A percentile compares a stretch with the other conserved stretches of the same genome.
Conservation (phyloP, 2,797 vertebrate genomes). For the Artibeus jamaicensis region DNA sequence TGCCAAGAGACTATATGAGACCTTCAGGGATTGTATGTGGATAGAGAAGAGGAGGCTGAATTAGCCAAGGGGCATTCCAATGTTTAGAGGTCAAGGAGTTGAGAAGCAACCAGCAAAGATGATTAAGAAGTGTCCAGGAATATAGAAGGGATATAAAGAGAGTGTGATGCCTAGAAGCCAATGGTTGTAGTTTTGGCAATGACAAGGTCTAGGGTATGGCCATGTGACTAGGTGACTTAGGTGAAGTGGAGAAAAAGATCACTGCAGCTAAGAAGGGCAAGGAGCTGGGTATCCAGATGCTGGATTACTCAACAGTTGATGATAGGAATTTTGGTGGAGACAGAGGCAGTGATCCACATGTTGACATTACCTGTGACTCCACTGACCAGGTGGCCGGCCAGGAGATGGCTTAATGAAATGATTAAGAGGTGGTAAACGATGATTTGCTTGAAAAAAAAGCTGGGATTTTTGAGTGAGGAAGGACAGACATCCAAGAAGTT, state of each 20-base stretch:
- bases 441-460: background rate
- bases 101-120: background rate
- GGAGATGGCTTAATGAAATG: background rate
- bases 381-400: background rate
- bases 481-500: background rate
- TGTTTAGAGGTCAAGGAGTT: background rate
- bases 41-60: background rate
- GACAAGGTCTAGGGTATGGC: background rate
- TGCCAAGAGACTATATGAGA: background rate
- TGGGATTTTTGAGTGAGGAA: constrained; percentile 1
- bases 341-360: background rate
- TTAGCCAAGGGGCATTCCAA: background rate
- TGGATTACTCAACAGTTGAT: background rate
- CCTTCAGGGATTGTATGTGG: background rate
- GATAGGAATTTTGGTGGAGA: background rate
- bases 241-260: background rate
- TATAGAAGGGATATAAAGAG: background rate
- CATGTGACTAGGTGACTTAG: background rate
- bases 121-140: background rate
- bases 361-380: background rate
- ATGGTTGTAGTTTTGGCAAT: background rate
- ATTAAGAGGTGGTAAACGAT: background rate
- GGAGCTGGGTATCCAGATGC: background rate
- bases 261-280: background rate
- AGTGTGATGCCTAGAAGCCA: background rate